Percentiles rank a stretch among this genome's conserved stretches.
phyloP scores from a whole-genome alignment of 2,113 vertebrate species.

The Butorides virescens region DNA sequence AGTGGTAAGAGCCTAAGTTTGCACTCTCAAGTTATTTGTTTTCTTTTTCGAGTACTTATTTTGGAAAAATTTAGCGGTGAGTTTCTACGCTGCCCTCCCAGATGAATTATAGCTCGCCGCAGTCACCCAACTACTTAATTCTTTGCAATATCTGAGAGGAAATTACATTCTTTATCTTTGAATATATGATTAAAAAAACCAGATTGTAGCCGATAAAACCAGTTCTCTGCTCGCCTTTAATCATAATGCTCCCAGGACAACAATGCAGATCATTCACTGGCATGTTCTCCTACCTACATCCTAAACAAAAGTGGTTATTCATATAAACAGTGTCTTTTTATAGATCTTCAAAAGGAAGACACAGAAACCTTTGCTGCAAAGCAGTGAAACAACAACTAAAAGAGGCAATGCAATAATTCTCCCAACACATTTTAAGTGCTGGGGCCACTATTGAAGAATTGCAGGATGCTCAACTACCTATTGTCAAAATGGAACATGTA shows the following conservation, averaged over 20 bases:
- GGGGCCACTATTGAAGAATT: background rate
- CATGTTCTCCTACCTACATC: background rate
- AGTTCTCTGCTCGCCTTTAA: background rate
- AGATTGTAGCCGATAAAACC: background rate
- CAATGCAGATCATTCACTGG: background rate
- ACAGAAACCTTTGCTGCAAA: background rate
- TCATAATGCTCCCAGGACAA: background rate
- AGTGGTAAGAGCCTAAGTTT: background rate
- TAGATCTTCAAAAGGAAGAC: constrained; percentile 4
- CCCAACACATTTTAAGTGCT: background rate
- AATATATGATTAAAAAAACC: background rate
- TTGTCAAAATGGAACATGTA: background rate
- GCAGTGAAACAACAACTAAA: background rate
- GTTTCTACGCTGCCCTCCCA: background rate
- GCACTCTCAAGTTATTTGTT: background rate
- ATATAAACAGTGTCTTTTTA: background rate
- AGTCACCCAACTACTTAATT: background rate
- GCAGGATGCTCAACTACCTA: background rate
- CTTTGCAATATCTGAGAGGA: background rate
- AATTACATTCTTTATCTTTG: background rate
- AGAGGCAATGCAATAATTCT: background rate
- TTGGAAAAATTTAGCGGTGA: background rate
- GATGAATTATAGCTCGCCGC: background rate
- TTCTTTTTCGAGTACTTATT: background rate
- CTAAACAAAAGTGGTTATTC: background rate